Conservation (phyloP, 2,113 vertebrate species). For the Hydrochoerus hydrochaeris region DNA sequence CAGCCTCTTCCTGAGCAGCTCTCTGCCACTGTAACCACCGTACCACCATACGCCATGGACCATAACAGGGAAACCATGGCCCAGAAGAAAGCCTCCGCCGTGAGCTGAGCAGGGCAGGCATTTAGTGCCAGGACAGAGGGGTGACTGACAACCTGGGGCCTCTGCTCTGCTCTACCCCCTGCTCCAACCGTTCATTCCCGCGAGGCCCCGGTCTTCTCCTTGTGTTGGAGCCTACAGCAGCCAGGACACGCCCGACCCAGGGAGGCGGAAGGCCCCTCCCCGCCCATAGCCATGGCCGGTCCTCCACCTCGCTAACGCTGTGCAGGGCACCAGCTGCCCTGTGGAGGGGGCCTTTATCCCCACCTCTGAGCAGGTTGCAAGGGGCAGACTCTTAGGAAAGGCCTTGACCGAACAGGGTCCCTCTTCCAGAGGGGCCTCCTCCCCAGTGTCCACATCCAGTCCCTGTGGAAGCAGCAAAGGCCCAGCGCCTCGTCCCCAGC, state of each 20-base stretch:
- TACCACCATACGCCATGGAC: too few species aligned
- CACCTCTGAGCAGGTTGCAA: neutral
- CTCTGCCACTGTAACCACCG: too few species aligned
- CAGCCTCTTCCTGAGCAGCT: neutral
- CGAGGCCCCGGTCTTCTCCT: too few species aligned
- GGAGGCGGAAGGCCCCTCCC: neutral
- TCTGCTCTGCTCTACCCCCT: fast-evolving
- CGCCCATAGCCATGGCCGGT: fast-evolving
- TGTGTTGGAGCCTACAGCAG: neutral
- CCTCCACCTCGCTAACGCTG: fast-evolving
- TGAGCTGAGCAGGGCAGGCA: neutral
- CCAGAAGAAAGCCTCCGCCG: neutral
- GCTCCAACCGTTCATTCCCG: neutral
- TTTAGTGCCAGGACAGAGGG: neutral
- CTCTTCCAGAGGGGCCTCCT: too few species aligned
- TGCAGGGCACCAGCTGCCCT: neutral
- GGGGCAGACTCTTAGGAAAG: neutral
- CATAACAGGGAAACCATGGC: too few species aligned
- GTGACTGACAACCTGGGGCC: neutral
- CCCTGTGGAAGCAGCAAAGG: fast-evolving
- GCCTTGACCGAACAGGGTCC: neutral
- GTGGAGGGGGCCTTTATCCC: fast-evolving
- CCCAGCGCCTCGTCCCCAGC: neutral
- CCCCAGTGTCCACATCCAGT: fast-evolving
- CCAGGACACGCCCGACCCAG: neutral